These are phyloP conservation scores for Drosophila austrosaltans DNA, from an alignment of 2,888 invertebrate species.

Conservation along the genomic window DNA sequence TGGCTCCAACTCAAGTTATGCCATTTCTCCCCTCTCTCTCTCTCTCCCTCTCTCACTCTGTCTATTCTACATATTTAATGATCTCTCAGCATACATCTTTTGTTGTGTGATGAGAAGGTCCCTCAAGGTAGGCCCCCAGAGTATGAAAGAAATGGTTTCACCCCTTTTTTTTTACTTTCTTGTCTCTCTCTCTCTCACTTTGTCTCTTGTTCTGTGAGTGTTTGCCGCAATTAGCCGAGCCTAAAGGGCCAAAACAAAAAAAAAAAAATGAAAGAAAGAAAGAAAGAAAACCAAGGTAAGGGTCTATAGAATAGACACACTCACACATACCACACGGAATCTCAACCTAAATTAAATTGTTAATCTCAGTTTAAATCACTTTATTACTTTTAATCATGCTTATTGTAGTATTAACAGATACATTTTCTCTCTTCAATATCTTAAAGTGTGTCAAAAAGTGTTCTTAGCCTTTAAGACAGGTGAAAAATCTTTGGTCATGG, in stretches of 20 bases:
- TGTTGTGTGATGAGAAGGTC: slow-evolving; percentile 7
- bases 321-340: not conserved
- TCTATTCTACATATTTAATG: slow-evolving; percentile 62
- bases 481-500: not conserved
- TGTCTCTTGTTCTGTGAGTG: not conserved
- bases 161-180: not conserved
- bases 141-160: not conserved
- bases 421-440: not conserved
- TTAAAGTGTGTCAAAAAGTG: not conserved
- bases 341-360: not conserved
- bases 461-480: not conserved
- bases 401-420: not conserved
- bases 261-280: not conserved
- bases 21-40: not conserved
- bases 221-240: slow-evolving; percentile 11
- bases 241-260: not conserved
- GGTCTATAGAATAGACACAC: not conserved
- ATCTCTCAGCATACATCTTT: slow-evolving; percentile 24
- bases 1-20: slow-evolving; percentile 52
- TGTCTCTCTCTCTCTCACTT: not conserved
- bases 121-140: not conserved
- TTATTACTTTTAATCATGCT: no score
- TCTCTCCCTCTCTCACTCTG: no score
- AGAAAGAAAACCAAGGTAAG: not conserved
- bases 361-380: not conserved